Conservation (phyloP, 1,140 invertebrate genomes). For the Zaprionus kolodkinae region DNA sequence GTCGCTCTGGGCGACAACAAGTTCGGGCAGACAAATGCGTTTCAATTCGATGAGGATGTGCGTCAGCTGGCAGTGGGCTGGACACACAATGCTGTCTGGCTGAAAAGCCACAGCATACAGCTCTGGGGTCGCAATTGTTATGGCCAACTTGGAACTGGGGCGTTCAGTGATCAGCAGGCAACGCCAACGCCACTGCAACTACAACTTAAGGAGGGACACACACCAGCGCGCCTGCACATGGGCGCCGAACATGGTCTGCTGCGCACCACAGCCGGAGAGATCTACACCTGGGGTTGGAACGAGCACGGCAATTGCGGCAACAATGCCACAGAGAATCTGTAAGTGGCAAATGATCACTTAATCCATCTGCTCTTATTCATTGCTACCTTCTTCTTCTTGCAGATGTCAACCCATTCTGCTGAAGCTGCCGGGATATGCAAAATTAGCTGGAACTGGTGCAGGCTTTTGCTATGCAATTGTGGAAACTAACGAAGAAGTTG, state of each 20-base stretch:
- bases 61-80: conserved; percentile 88
- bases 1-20: conserved; percentile 91
- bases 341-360: conserved; percentile 25
- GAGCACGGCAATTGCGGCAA: conserved; percentile 95
- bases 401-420: conserved; percentile 65
- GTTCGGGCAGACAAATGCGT: conserved; percentile 86
- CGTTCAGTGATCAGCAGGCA: conserved; percentile 57
- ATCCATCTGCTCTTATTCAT: neutral
- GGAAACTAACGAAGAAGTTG: conserved; percentile 39
- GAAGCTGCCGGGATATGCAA: conserved; percentile 56
- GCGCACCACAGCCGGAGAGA: conserved; percentile 85
- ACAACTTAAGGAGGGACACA: conserved; percentile 45
- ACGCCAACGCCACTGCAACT: conserved; percentile 55
- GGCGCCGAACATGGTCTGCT: conserved; percentile 92
- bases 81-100: conserved; percentile 89
- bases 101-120: conserved; percentile 86
- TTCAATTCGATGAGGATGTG: conserved; percentile 82
- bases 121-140: conserved; percentile 93
- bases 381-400: conserved; percentile 25
- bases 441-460: conserved; percentile 74
- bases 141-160: conserved; percentile 88
- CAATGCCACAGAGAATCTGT: conserved; percentile 87
- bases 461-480: conserved; percentile 78
- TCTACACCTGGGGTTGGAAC: conserved; percentile 96
- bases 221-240: conserved; percentile 85